Evolutionary conservation across 1,140 invertebrate species (phyloP), one percentile per base, ranked within the genome.

Genomic region (Harlomillsia oculata): DNA sequence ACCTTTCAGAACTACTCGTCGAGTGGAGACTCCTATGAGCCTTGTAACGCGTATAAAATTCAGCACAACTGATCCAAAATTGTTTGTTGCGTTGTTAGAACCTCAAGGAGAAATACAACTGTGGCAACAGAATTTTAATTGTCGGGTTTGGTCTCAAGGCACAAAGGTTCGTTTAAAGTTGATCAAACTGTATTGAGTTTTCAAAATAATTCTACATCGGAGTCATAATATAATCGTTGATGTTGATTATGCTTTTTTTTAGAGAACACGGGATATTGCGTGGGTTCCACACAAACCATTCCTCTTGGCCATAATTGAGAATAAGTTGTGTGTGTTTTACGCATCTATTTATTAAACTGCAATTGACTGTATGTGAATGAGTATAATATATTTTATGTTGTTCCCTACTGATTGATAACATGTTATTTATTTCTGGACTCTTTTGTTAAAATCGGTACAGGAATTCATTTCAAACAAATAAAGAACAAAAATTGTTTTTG

Each of bases 281-380:
- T 61, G 59, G 59, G n/a, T 60, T 14, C 51, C 39, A 14, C 39
- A 44, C 4, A 48, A 53, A 18, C 59, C 59, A 26, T 55, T 34
- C 26, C 21, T 60, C 13, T 8, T 60, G 29, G 53, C 46, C 11
- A 0, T 55, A 1, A 46, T 36, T 9, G 59, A 53, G 37, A 52
- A 53, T 16, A 46, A 53, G 14, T n/a, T 60, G 5, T 11, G 28
- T 13, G n/a, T 60, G 1, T 56, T 34, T 25, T 29, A 60, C 5
- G 34, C 53, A 11, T 23, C 52, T 8, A 25, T 43, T 23, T 13
- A 45, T 5, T 54, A n/a, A n/a, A n/a, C n/a, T n/a, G n/a, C n/a
- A n/a, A n/a, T n/a, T n/a, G n/a, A n/a, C n/a, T n/a, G n/a, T n/a
- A n/a, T n/a, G n/a, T n/a, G n/a, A n/a, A n/a, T n/a, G n/a, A n/a